Evolutionary conservation across 2,113 vertebrate genomes (phyloP).

Genomic region (Pipa parva): DNA sequence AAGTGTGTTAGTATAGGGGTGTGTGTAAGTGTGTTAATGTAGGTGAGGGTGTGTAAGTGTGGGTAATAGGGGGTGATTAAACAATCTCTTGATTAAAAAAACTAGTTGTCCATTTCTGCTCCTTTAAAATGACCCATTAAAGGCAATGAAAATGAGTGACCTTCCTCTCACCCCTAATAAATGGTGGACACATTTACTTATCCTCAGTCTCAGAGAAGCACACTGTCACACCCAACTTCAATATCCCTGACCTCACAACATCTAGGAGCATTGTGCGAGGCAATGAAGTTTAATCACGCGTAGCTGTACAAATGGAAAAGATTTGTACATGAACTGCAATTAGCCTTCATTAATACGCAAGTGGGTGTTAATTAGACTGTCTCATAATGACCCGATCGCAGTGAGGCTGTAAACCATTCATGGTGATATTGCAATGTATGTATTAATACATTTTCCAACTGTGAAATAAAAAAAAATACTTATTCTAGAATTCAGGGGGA

Average conservation of each 20-base stretch:
- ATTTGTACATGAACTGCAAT: not conserved
- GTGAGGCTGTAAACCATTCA: not conserved
- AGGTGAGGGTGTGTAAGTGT: no score
- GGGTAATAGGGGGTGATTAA: no score
- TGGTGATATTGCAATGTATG: no score
- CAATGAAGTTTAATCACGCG: not conserved
- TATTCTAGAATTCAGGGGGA: no score
- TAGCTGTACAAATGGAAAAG: not conserved
- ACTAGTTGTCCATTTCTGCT: no score
- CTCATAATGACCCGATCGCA: not conserved
- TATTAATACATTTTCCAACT: no score
- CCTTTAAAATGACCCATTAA: not conserved
- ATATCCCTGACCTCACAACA: not conserved
- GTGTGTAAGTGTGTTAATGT: no score
- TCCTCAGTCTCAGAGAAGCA: not conserved
- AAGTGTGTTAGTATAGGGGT: no score
- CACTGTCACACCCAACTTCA: not conserved
- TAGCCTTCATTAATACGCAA: not conserved
- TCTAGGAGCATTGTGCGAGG: conserved; percentile 2
- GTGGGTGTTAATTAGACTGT: not conserved
- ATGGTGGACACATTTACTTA: not conserved
- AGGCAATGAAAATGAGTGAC: not conserved
- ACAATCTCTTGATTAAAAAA: no score
- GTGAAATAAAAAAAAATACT: no score
- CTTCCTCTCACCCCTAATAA: not conserved